A percentile compares a stretch with the other conserved stretches of the same genome.
Evolutionary conservation across 2,888 invertebrate species (phyloP).

Genomic region (Pherbina coryleti): DNA sequence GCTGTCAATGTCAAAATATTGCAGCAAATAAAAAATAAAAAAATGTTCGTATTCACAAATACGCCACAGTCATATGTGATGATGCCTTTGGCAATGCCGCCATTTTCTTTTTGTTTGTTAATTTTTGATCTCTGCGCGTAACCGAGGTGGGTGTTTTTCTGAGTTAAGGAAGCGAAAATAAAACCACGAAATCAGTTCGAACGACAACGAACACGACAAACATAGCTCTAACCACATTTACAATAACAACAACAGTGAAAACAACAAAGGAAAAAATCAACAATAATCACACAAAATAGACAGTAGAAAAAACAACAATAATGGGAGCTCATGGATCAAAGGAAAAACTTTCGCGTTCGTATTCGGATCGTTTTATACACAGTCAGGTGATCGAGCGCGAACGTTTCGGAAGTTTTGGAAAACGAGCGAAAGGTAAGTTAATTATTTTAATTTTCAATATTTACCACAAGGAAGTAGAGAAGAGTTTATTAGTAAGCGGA

Average conservation of each 20-base stretch:
- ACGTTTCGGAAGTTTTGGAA: conserved; percentile 79
- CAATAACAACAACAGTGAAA: conserved; percentile 1
- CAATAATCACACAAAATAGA: conserved; percentile 23
- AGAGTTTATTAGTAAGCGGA: too few species aligned
- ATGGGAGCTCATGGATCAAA: conserved; percentile 85
- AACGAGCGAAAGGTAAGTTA: conserved; percentile 71
- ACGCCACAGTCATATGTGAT: neutral
- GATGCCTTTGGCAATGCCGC: neutral
- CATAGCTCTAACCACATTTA: too few species aligned
- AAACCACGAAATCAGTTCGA: neutral
- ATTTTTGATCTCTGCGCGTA: too few species aligned
- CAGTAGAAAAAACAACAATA: conserved; percentile 36
- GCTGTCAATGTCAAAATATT: neutral
- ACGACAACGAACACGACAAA: neutral
- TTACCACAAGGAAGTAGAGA: too few species aligned
- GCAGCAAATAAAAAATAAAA: neutral
- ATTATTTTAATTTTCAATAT: too few species aligned
- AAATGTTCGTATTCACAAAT: neutral
- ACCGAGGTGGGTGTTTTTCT: neutral
- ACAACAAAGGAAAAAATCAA: conserved; percentile 16
- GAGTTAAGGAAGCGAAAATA: neutral
- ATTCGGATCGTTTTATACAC: conserved; percentile 73
- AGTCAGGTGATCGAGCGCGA: conserved; percentile 75
- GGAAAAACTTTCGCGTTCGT: conserved; percentile 78
- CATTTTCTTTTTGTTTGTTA: neutral